Evolutionary conservation across 92 coral and sea anemone species (phyloP).

Genomic region (Zoanthus sansibaricus): DNA sequence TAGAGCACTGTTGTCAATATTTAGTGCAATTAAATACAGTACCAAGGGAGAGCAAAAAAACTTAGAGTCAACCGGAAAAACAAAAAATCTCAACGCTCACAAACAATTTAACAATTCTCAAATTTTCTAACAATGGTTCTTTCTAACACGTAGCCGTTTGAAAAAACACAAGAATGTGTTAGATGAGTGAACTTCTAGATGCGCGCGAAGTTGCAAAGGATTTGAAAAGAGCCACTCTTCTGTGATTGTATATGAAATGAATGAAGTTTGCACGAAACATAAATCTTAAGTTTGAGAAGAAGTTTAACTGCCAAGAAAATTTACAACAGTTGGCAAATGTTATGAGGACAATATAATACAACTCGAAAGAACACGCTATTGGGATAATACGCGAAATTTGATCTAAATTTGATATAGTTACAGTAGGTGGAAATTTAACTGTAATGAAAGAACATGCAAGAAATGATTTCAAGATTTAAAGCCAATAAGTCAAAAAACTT

Average conservation of each 20-base stretch:
- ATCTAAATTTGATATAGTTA: constrained; percentile 46
- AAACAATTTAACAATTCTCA: constrained; percentile 3
- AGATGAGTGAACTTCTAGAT: neutral
- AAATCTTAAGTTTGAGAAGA: constrained; percentile 12
- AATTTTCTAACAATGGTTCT: neutral
- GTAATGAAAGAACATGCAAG: neutral
- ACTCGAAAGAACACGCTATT: neutral
- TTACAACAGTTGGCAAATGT: neutral
- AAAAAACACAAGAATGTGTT: neutral
- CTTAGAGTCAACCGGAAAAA: neutral
- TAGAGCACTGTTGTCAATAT: constrained; percentile 28
- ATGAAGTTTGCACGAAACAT: constrained; percentile 8
- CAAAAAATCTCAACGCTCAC: neutral
- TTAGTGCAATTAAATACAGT: constrained; percentile 24
- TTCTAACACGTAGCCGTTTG: neutral
- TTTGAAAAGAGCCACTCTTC: neutral
- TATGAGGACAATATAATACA: neutral
- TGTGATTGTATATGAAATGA: constrained; percentile 12
- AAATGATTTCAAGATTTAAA: constrained; percentile 30
- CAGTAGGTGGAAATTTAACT: constrained; percentile 21
- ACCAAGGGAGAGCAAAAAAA: neutral
- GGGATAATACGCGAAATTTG: constrained; percentile 22
- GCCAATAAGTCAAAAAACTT: constrained; percentile 18
- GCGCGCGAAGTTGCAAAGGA: constrained; percentile 27
- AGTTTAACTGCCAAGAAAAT: neutral